Base-by-base conservation (phyloP, 2,888 invertebrate species). In the Eristalis arbustorum region DNA sequence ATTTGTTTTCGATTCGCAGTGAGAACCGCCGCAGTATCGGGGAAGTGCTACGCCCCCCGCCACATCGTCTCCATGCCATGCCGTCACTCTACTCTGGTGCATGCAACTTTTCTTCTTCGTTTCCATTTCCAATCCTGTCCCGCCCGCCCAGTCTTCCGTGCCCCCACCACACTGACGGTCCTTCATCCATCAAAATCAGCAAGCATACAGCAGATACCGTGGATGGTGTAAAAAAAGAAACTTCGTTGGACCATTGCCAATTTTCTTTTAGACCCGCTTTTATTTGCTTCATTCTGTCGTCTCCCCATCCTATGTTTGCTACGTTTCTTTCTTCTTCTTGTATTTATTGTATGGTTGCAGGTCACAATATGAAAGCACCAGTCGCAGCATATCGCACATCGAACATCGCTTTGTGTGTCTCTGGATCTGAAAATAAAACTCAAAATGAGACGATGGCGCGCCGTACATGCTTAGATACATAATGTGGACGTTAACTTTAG, bases 311-410 rank as follows among this genome's bases (percentile, higher is more conserved):
- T 18, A 3, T 3, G 34, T 37, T 2, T 18, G n/a, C 0, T 10
- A n/a, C n/a, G 18, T 18, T 56, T n/a, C 8, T 31, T 57, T 28
- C 71, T 78, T 22, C 37, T 78, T n/a, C 78, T 57, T 69, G 68
- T 73, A 64, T 77, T 64, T 82, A 77, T 84, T 80, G 62, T 84
- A 66, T 22, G 75, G 62, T 72, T 75, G 71, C 84, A 79, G 79
- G 75, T 84, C 84, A 82, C 62, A 83, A 79, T 75, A 84, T 80
- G 62, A 84, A 67, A 75, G 66, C 59, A 64, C 59, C 66, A 74
- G 57, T 72, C 72, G 68, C 67, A 34, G 68, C 25, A 62, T 61
- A 76, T 62, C 23, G 31, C 40, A 69, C 11, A 74, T 11, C 37
- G 28, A 31, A 56, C 71, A 62, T 49, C 14, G 49, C 34, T 61